Evolutionary conservation across 2,797 vertebrate genomes (phyloP), one percentile per base, ranked within the genome.

Genomic region (Artibeus jamaicensis): DNA sequence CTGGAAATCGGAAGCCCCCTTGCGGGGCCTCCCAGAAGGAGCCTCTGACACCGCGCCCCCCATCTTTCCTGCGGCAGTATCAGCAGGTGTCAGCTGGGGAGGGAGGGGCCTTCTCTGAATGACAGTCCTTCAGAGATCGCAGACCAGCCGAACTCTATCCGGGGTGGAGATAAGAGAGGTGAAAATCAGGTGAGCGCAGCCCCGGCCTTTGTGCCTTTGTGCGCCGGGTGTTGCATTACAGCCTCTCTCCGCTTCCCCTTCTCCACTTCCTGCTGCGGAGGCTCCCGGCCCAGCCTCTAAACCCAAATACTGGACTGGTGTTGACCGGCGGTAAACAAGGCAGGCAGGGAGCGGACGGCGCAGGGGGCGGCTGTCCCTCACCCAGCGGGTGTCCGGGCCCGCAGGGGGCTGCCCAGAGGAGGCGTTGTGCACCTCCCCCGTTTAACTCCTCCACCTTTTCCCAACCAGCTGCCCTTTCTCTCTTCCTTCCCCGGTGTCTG

Each of bases 161-260:
- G 83, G 0, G 68, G 21, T 5, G 62, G 53, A 95, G 96, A 93
- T 95, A 93, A 94, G 93, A 32, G 39, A 77, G 44, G 71, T 62
- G 71, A 67, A 19, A 55, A 34, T 11, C 71, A 50, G 97, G 89
- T 89, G 87, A 94, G 67, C 32, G 88, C 68, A n/a, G 19, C 18
- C 12, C 39, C 0, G 0, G 46, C 48, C 50, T 89, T n/a, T 82
- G 92, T 65, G 46, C 48, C 50, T 89, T n/a, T 82, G 92, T 65
- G 68, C 32, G 71, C 0, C 70, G 0, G 53, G 67, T 14, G 48
- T 19, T 29, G 0, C 2, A 0, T 68, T 71, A 18, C 87, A 9
- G 70, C 65, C 0, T 6, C 67, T 16, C 24, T 5, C 22, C 12
- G 7, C 84, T 94, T 88, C 87, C 92, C 83, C 55, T 11, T 57